Evolutionary conservation across 2,113 vertebrate genomes (phyloP).

Genomic region (Aegotheles bennettii): DNA sequence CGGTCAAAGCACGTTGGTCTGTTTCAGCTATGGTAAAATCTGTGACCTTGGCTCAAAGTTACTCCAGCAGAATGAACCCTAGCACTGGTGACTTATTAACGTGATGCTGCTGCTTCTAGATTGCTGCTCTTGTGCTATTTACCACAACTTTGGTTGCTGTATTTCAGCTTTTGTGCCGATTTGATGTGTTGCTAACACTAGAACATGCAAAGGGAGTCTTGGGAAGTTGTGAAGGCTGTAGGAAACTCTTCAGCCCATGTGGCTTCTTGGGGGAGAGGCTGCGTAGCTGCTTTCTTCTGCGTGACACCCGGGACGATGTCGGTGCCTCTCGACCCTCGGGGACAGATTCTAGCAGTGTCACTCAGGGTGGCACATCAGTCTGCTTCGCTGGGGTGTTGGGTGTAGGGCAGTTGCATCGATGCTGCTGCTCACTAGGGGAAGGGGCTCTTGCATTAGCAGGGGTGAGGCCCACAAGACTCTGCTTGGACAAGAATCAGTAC

Average conservation of each 20-base stretch:
- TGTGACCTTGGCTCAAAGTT: background rate
- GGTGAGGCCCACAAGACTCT: background rate
- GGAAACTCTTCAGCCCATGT: background rate
- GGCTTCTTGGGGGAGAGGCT: background rate
- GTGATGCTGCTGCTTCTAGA: background rate
- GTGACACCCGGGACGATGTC: fast-evolving
- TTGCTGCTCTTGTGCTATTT: background rate
- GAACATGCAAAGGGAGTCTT: background rate
- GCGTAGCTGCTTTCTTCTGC: background rate
- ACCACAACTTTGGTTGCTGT: background rate
- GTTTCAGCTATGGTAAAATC: background rate
- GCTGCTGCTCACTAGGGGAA: background rate
- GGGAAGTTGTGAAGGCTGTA: background rate
- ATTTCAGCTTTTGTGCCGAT: background rate
- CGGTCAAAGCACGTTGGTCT: background rate
- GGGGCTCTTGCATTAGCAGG: background rate
- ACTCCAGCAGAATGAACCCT: background rate
- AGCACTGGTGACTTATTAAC: background rate
- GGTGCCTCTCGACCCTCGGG: fast-evolving
- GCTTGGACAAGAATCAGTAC: background rate
- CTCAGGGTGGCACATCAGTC: background rate
- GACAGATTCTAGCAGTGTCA: background rate
- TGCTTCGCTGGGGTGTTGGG: background rate
- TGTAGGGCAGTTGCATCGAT: background rate
- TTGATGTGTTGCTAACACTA: background rate